Conservation (phyloP, 2,113 vertebrate genomes). For the Sula dactylatra region DNA sequence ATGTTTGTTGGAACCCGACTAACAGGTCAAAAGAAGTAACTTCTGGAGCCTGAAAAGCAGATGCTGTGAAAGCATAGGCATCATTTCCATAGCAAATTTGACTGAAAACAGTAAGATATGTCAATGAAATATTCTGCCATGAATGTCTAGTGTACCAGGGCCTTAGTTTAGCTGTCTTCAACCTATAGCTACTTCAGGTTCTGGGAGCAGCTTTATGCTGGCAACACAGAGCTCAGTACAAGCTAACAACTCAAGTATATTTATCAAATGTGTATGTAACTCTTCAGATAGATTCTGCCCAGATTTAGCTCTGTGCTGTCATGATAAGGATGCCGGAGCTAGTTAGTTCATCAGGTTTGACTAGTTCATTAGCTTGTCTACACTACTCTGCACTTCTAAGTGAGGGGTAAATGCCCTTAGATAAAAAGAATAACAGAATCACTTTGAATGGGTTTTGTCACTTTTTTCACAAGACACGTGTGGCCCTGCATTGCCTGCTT, state of each 20-base stretch:
- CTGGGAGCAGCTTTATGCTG: not conserved
- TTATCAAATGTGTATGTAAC: not conserved
- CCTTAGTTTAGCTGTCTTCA: not conserved
- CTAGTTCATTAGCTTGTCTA: not conserved
- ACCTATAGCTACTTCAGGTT: not conserved
- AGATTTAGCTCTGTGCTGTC: not conserved
- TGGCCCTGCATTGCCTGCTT: not conserved
- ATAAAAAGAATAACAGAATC: not conserved
- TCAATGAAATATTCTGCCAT: not conserved
- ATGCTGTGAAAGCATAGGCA: rapidly evolving
- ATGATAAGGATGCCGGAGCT: not conserved
- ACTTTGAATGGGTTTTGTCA: not conserved
- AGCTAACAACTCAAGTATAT: not conserved
- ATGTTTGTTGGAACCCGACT: not conserved
- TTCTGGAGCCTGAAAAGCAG: not conserved
- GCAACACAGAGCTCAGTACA: not conserved
- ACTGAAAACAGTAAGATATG: not conserved
- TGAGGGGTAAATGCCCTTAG: not conserved
- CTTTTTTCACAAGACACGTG: not conserved
- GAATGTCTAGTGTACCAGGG: not conserved
- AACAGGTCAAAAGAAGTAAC: not conserved
- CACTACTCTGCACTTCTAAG: not conserved
- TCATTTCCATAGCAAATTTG: not conserved
- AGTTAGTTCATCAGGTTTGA: not conserved
- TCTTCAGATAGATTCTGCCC: not conserved